phyloP scores from a whole-genome alignment of 2,113 vertebrate species.

The Trichomycterus rosablanca region DNA sequence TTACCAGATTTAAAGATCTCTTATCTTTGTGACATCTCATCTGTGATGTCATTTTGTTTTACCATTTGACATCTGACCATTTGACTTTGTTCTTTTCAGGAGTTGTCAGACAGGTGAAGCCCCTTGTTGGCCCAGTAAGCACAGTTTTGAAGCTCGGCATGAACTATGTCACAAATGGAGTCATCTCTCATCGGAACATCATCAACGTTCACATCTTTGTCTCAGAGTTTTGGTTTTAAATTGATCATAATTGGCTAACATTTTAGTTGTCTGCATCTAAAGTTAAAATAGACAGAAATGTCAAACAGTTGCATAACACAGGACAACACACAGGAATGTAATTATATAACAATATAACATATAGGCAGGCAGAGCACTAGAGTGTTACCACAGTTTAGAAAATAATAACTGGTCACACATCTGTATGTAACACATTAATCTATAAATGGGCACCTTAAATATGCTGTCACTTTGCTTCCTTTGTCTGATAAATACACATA shows the following conservation, averaged over 20 bases:
- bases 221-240: constrained; percentile 94
- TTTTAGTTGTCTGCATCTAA: constrained; percentile 25
- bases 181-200: constrained; percentile 82
- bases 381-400: not conserved
- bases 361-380: not conserved
- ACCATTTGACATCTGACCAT: no score
- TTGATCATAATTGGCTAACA: not conserved
- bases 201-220: constrained; percentile 89
- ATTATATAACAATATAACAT: not conserved
- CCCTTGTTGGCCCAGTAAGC: constrained; percentile 78
- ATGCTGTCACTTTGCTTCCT: no score
- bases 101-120: constrained; percentile 86
- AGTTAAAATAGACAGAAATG: not conserved
- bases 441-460: constrained; percentile 22
- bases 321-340: not conserved
- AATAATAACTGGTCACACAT: not conserved
- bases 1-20: no score
- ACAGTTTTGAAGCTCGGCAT: constrained; percentile 86
- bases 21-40: no score
- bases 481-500: no score
- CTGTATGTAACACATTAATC: not conserved
- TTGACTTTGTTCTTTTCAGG: constrained; percentile 66
- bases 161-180: constrained; percentile 80
- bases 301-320: constrained; percentile 19
- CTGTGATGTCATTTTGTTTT: no score